Conservation (phyloP, 2,113 vertebrate species). For the Lagopus muta region DNA sequence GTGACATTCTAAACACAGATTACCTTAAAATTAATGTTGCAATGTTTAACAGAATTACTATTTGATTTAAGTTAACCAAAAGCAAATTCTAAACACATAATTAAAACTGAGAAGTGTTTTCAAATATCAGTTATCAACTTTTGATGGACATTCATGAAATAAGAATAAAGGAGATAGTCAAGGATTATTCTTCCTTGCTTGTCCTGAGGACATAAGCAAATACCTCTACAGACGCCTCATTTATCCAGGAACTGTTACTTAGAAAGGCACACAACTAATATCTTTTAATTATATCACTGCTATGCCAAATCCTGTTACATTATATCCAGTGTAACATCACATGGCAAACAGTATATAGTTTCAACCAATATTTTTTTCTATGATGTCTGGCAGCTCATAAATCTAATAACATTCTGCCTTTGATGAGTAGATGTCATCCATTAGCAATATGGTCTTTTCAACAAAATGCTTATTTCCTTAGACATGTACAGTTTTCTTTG, state of each 20-base stretch:
- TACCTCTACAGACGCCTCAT: neutral
- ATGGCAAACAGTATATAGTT: neutral
- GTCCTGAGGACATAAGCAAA: neutral
- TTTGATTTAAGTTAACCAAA: neutral
- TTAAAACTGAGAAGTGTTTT: neutral
- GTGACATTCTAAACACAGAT: neutral
- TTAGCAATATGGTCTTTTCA: neutral
- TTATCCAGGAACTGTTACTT: neutral
- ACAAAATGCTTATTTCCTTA: neutral
- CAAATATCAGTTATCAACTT: neutral
- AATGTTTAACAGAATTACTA: neutral
- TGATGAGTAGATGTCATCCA: neutral
- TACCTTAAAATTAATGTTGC: neutral
- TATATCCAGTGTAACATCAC: neutral
- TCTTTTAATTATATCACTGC: neutral
- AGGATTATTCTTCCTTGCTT: neutral
- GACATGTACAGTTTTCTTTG: neutral
- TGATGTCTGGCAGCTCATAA: neutral
- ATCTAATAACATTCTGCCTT: neutral
- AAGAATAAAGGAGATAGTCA: neutral
- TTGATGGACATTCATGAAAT: neutral
- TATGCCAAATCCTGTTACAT: neutral
- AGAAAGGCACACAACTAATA: neutral
- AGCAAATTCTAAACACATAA: neutral
- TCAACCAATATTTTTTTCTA: neutral